phyloP scores from a whole-genome alignment of 1,140 invertebrate genomes.

The Streblospio benedicti region DNA sequence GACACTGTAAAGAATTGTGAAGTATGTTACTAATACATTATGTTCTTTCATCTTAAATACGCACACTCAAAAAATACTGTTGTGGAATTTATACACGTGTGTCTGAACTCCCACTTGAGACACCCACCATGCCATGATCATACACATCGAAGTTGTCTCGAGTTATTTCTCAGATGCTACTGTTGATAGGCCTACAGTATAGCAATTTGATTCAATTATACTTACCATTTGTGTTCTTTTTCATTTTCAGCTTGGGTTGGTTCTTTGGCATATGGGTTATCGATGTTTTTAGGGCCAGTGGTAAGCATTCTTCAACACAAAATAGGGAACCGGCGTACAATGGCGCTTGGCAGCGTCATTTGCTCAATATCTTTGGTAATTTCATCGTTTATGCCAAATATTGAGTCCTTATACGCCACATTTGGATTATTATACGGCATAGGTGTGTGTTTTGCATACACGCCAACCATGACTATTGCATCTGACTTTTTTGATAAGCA shows the following conservation, averaged over 20 bases:
- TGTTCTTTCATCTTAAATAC: too few species aligned
- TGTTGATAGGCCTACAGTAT: too few species aligned
- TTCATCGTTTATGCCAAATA: conserved; percentile 26
- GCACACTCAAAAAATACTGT: too few species aligned
- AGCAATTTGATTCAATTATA: too few species aligned
- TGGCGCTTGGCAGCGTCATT: conserved; percentile 26
- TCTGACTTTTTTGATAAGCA: conserved; percentile 33
- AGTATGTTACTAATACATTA: too few species aligned
- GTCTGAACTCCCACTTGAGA: too few species aligned
- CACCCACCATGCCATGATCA: too few species aligned
- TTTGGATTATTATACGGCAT: conserved; percentile 32
- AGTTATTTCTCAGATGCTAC: too few species aligned
- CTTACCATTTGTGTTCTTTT: too few species aligned
- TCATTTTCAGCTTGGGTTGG: conserved; percentile 33
- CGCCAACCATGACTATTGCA: conserved; percentile 29
- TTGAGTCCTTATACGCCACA: conserved; percentile 25
- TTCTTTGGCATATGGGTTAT: conserved; percentile 30
- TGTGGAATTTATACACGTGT: too few species aligned
- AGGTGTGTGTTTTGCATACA: conserved; percentile 28
- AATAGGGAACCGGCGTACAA: conserved; percentile 25
- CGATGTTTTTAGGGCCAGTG: conserved; percentile 31
- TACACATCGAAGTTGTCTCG: too few species aligned
- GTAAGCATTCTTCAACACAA: conserved; percentile 24
- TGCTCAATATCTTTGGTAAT: conserved; percentile 25
- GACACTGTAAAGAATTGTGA: too few species aligned